Percentiles rank a stretch among this genome's conserved stretches.
phyloP scores from a whole-genome alignment of 2,113 vertebrate species.

The Oceanites oceanicus region DNA sequence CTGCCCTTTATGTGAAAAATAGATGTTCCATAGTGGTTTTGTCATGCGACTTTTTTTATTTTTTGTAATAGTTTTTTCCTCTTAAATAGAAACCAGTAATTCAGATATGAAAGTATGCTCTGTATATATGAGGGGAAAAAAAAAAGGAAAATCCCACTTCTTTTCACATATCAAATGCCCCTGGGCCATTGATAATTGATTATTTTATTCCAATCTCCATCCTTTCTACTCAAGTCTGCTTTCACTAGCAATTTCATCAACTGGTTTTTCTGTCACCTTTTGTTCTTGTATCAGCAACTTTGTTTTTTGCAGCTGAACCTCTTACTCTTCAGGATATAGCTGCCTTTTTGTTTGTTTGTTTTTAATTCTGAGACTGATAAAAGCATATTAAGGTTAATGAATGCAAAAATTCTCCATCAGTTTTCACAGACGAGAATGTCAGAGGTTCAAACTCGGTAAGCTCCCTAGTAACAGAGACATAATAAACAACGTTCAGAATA shows the following conservation, averaged over 20 bases:
- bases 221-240: not conserved
- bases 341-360: slow-evolving; percentile 6
- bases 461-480: slow-evolving; percentile 23
- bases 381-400: slow-evolving; percentile 55
- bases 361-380: slow-evolving; percentile 20
- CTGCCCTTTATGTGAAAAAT: not conserved
- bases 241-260: slow-evolving; percentile 8
- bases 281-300: not conserved
- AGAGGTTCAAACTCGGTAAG: not conserved
- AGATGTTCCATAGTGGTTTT: not conserved
- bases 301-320: not conserved
- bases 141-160: not conserved
- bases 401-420: slow-evolving; percentile 30
- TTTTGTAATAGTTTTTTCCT: not conserved
- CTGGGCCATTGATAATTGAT: slow-evolving; percentile 6
- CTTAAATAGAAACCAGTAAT: not conserved
- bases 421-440: slow-evolving; percentile 40
- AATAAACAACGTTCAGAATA: slow-evolving; percentile 32
- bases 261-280: not conserved
- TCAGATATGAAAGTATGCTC: not conserved
- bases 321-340: not conserved
- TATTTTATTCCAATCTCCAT: not conserved
- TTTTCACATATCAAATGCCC: not conserved
- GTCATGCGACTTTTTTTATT: not conserved
- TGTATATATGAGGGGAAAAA: not conserved